These are phyloP conservation scores for Tonatia bakeri DNA, from an alignment of 2,113 vertebrate genomes.

Conservation along the genomic window DNA sequence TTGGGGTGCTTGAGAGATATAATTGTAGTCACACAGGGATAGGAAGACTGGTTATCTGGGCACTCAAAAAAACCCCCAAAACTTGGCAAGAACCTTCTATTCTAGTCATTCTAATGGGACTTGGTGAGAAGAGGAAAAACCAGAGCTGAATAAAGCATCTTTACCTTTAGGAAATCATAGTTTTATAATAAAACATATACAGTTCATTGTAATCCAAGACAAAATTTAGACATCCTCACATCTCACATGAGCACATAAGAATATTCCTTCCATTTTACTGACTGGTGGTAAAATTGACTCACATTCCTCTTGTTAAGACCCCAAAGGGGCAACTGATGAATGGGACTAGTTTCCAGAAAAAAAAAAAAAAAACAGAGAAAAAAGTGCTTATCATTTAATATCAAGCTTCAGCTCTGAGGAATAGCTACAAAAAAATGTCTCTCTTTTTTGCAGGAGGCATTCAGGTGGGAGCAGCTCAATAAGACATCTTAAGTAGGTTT, in stretches of 20 bases:
- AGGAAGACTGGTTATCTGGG: not conserved
- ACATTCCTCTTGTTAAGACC: not conserved
- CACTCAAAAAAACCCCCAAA: not conserved
- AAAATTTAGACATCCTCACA: not conserved
- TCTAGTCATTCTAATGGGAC: not conserved
- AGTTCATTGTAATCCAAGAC: not conserved
- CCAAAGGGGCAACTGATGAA: not conserved
- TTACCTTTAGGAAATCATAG: not conserved
- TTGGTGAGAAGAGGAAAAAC: not conserved
- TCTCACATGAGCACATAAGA: not conserved
- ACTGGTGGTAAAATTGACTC: not conserved
- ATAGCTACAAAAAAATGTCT: not conserved
- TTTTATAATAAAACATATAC: not conserved
- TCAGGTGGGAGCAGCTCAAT: not conserved
- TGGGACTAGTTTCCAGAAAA: not conserved
- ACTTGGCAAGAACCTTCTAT: not conserved
- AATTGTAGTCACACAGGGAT: not conserved
- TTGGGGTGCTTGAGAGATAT: not conserved
- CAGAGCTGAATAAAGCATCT: not conserved
- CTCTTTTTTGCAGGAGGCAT: not conserved
- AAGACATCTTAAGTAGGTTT: not conserved
- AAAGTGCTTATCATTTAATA: not conserved
- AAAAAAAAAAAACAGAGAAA: not conserved
- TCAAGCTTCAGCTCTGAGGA: not conserved
- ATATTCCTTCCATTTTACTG: not conserved